Conservation (phyloP, 2,888 invertebrate species). For the Chelonus formosanus region DNA sequence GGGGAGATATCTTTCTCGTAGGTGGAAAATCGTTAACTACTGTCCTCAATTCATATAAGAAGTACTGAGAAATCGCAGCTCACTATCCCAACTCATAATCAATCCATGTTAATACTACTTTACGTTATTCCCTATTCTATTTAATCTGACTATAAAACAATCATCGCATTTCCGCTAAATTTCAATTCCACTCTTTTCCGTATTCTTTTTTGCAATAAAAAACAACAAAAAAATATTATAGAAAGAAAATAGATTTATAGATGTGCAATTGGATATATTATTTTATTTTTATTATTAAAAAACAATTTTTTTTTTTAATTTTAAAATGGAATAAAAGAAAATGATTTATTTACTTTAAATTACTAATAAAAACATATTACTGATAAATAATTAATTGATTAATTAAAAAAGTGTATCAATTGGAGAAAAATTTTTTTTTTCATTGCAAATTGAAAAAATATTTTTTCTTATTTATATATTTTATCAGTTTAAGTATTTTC, state of each 20-base stretch:
- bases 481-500: no score
- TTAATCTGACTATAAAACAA: slow-evolving; percentile 1
- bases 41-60: slow-evolving; percentile 26
- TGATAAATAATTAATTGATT: no score
- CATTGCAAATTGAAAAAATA: no score
- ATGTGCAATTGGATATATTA: neutral
- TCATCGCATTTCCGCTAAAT: neutral
- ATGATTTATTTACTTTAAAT: no score
- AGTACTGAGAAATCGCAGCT: slow-evolving; percentile 17
- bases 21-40: slow-evolving; percentile 29
- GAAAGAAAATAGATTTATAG: no score
- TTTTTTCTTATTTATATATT: no score
- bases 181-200: neutral
- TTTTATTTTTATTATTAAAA: neutral
- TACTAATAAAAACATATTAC: no score
- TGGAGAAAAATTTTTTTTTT: no score
- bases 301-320: neutral
- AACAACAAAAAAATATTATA: neutral
- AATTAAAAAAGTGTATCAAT: no score
- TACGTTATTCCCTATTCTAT: neutral
- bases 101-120: slow-evolving; percentile 16
- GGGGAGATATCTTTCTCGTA: slow-evolving; percentile 6
- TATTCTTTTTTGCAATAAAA: neutral
- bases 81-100: slow-evolving; percentile 11
- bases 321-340: no score